Percentiles rank a stretch among this genome's conserved stretches.
Evolutionary conservation across 2,888 invertebrate genomes (phyloP).

Genomic region (Campoletis raptor): DNA sequence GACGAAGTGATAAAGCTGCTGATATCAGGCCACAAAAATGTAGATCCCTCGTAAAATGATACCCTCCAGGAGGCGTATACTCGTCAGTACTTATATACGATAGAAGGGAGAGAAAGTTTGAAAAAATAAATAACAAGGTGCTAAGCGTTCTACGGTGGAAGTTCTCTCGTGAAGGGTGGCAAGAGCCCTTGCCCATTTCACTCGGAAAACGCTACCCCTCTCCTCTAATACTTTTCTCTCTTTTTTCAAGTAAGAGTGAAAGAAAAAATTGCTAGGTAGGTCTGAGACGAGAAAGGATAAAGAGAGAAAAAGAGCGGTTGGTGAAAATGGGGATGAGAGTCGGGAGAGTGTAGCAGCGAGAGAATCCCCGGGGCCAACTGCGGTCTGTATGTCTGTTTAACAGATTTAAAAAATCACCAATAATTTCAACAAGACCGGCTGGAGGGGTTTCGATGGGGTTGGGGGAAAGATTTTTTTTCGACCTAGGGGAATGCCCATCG

Average conservation of each 20-base stretch:
- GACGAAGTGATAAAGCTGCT: constrained; percentile 22
- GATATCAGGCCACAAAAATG: constrained; percentile 25
- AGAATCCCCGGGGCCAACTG: constrained; percentile 69
- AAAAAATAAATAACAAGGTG: constrained; percentile 83
- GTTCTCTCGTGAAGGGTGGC: constrained; percentile 54
- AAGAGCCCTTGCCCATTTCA: constrained; percentile 54
- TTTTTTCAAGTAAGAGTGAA: constrained; percentile 32
- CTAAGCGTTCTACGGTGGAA: constrained; percentile 75
- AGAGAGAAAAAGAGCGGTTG: constrained; percentile 46
- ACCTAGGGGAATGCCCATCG: constrained; percentile 31
- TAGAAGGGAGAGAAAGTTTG: constrained; percentile 68
- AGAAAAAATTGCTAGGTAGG: constrained; percentile 38
- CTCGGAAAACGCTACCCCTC: constrained; percentile 19
- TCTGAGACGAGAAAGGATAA: constrained; percentile 43
- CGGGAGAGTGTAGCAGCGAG: constrained; percentile 36
- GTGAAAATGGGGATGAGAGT: constrained; percentile 57
- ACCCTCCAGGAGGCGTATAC: constrained; percentile 1
- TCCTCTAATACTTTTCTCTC: background rate
- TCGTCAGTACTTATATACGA: constrained; percentile 2
- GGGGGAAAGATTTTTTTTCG: constrained; percentile 28
- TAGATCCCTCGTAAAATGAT: constrained; percentile 17
- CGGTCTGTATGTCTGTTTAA: constrained; percentile 75
- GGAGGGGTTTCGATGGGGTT: constrained; percentile 39
- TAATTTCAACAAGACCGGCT: constrained; percentile 69
- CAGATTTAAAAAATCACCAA: constrained; percentile 76